Conservation (phyloP, 2,113 vertebrate species). For the cat (Felis catus) region DNA sequence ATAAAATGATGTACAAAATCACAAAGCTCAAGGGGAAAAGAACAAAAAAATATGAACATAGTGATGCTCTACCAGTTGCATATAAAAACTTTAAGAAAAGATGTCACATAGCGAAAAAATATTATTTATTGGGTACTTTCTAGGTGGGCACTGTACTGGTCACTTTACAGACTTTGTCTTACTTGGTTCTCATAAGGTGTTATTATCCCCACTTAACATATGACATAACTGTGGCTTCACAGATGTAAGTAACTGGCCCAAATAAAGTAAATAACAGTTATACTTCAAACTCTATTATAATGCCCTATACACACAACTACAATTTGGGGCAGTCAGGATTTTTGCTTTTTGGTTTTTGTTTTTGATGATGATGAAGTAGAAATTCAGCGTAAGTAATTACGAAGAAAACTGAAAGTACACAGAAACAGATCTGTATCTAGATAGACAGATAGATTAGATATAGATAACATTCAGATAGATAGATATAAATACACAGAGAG, state of each 20-base stretch:
- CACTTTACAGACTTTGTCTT: background rate
- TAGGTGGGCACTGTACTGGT: background rate
- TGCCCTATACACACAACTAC: background rate
- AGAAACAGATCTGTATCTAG: background rate
- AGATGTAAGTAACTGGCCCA: background rate
- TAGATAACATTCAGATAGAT: background rate
- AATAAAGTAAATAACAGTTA: background rate
- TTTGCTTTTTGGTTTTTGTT: background rate
- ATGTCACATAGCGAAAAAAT: background rate
- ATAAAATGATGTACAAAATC: background rate
- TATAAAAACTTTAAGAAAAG: background rate
- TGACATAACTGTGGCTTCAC: too few relatives aligned
- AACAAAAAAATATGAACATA: background rate
- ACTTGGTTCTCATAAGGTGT: background rate
- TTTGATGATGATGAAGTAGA: background rate
- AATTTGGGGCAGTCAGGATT: background rate
- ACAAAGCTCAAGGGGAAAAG: background rate
- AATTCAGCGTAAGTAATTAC: background rate
- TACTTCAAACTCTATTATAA: background rate
- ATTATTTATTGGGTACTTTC: background rate
- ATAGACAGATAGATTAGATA: background rate
- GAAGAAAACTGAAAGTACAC: background rate
- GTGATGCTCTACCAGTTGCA: background rate
- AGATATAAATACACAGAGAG: background rate
- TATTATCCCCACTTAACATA: background rate